phyloP scores from a whole-genome alignment of 2,113 vertebrate genomes.

The Callionymus lyra region DNA sequence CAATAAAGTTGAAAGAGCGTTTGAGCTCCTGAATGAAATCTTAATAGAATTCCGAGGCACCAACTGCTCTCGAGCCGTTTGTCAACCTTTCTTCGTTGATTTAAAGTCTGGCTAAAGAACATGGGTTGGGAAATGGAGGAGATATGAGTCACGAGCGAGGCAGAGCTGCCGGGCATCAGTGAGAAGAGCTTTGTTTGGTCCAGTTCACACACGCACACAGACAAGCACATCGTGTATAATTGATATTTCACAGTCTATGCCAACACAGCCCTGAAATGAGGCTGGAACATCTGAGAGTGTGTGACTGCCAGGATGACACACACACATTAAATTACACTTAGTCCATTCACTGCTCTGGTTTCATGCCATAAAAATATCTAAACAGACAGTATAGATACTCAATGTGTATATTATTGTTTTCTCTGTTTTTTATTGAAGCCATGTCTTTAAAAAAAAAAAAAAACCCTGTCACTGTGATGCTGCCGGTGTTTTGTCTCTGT shows the following conservation, averaged over 20 bases:
- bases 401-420: constrained; percentile 1
- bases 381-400: constrained; percentile 8
- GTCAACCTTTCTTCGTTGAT: constrained; percentile 13
- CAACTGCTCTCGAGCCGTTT: not conserved
- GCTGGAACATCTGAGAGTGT: constrained; percentile 29
- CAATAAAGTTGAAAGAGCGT: not conserved
- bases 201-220: constrained; percentile 16
- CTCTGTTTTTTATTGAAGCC: not conserved
- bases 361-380: constrained; percentile 22
- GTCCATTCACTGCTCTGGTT: constrained; percentile 26
- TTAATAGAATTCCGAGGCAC: too few relatives aligned
- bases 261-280: constrained; percentile 38
- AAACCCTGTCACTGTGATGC: not conserved
- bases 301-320: constrained; percentile 35
- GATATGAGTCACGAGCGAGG: constrained; percentile 18
- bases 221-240: constrained; percentile 33
- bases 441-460: constrained; percentile 1
- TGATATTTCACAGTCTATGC: constrained; percentile 46
- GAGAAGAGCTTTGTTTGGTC: constrained; percentile 36
- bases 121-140: constrained; percentile 2
- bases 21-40: too few relatives aligned
- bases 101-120: constrained; percentile 16
- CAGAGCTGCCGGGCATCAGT: constrained; percentile 5
- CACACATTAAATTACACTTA: constrained; percentile 47
- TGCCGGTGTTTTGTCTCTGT: too few relatives aligned